phyloP scores from a whole-genome alignment of 2,888 invertebrate genomes.

The Apamea epomidion region DNA sequence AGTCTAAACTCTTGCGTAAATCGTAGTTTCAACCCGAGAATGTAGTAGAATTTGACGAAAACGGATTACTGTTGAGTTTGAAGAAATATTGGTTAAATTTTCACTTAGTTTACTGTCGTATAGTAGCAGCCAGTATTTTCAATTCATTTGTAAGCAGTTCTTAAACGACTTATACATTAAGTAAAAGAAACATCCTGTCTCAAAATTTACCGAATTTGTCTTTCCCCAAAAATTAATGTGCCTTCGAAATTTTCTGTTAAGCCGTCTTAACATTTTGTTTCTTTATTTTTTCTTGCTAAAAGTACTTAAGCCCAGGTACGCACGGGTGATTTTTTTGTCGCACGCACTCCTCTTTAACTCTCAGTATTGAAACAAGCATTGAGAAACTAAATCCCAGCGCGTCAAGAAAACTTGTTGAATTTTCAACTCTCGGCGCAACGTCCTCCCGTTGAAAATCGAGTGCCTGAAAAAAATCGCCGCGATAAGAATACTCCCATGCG shows the following conservation, averaged over 20 bases:
- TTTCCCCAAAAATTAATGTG: constrained; percentile 26
- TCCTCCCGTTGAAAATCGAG: too few species aligned
- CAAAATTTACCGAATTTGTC: constrained; percentile 10
- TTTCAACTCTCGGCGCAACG: background rate
- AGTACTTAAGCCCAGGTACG: background rate
- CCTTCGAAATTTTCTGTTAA: constrained; percentile 36
- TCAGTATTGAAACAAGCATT: background rate
- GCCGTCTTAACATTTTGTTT: constrained; percentile 48
- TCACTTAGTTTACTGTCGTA: background rate
- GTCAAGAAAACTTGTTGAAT: too few species aligned
- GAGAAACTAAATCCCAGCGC: background rate
- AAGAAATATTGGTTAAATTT: constrained; percentile 23
- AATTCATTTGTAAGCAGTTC: constrained; percentile 2
- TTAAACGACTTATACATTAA: constrained; percentile 18
- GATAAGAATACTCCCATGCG: background rate
- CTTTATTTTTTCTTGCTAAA: constrained; percentile 46
- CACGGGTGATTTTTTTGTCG: background rate
- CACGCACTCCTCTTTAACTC: too few species aligned
- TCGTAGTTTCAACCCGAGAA: background rate
- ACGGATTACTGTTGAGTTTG: background rate
- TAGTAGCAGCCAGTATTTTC: background rate
- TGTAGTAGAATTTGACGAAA: constrained; percentile 1
- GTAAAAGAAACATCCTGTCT: background rate
- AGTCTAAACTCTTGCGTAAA: constrained; percentile 1
- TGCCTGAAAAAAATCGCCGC: background rate